Base-by-base conservation (phyloP, 2,113 vertebrate genomes). In the Tachysurus vachellii region DNA sequence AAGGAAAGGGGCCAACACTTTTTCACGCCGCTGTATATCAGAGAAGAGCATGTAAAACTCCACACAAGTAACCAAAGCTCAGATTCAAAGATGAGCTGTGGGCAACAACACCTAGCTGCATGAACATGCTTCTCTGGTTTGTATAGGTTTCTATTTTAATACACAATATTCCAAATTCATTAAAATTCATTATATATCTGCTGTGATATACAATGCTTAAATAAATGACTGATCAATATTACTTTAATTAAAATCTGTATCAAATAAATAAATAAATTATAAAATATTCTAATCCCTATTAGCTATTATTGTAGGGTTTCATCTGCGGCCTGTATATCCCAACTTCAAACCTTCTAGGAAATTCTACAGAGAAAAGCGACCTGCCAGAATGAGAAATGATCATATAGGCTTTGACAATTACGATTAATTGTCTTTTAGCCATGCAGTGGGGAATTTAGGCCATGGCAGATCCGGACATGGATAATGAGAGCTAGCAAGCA, bases 351-450 rank as follows among this genome's bases (percentile, higher is more conserved):
- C 96, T 96, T 97, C 96, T 96, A 94, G 95, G 93, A 96, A 96
- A 96, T 96, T 97, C 96, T 96, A 95, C 94, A 95, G 96, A 97
- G 94, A 95, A 94, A 94, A 95, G 95, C 95, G 94, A 95, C 92
- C 97, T 99, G 98, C 96, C 98, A 99, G 96, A 96, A 98, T 99
- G 98, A 99, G 97, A 93, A 98, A 99, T 98, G 95, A 96, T 93
- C 93, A 87, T 93, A 93, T 95, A 95, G 95, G 95, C 93, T 92
- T 93, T 95, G 96, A 96, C 97, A 98, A 99, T 99, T 97, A 99
- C 97, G 96, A 99, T 99, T 99, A 99, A 99, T 99, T 98, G 97
- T 97, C 96, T 98, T 94, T 96, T 97, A 96, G 95, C 96, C 95
- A 95, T 95, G 96, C 96, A 94, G 94, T 92, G 94, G 95, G 97